Base-by-base conservation (phyloP, 1,140 invertebrate genomes). In the Anoplolepis gracilipes region DNA sequence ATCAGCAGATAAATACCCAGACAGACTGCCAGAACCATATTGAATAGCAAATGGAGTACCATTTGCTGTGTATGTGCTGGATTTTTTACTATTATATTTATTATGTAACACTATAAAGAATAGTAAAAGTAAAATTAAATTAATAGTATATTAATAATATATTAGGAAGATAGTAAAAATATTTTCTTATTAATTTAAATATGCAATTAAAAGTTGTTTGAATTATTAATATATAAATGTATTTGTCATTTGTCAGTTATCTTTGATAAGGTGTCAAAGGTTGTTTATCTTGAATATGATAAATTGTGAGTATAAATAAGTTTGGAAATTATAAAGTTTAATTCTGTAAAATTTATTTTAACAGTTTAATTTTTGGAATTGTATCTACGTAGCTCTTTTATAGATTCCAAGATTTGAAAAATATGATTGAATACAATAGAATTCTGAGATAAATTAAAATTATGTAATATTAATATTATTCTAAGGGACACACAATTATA, bases 11-110 rank as follows among this genome's bases (percentile, higher is more conserved):
- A 99, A 96, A 95, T 98, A 99, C 61, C 99, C 99, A 76, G 98
- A 99, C 59, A 99, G 96, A 94, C 98, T 98, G 85, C 99, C 99
- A 88, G 98, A 98, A 53, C 99, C 99, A 95, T 99, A 99, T 84
- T 96, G 97, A 92, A 99, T 99, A 57, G 96, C 97, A 94, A 99
- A 99, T 73, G 96, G 95, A 0, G 99, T 99, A 82, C 98, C 99
- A 96, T 99, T 99, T 84, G 96, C 94, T 86, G 95, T 94, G 94
- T 99, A 99, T 0, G 97, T 97, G 0, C 95, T 96, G 0, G 99
- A 99, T 93, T 97, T 97, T 55, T 90, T 95, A 89, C 97, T 97
- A 95, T 99, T 97, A 95, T 99, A 99, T 95, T 99, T 99, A 92
- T 99, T 97, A 95, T 99, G 99, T 10, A 98, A 92, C 92, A 97